phyloP scores from a whole-genome alignment of 2,797 vertebrate genomes.

The Chaetophractus vellerosus region DNA sequence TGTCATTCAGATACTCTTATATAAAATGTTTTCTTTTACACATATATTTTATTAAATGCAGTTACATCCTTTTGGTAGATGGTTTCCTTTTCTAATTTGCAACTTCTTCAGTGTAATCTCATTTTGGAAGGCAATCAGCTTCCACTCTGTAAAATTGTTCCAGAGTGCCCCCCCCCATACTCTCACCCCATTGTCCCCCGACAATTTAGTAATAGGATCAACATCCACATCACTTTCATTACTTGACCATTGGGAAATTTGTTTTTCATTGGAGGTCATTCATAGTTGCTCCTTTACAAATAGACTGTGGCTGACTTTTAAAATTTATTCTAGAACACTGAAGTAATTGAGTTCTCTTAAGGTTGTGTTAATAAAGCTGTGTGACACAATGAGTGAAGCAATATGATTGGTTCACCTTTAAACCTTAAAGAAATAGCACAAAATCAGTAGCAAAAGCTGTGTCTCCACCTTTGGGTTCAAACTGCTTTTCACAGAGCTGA shows the following conservation, averaged over 20 bases:
- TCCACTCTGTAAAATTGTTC: not conserved
- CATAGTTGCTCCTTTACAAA: constrained; percentile 60
- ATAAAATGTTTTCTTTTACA: not conserved
- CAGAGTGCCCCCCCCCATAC: not conserved
- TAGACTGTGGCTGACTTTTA: constrained; percentile 57
- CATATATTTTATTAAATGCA: not conserved
- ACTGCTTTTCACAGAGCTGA: constrained; percentile 48
- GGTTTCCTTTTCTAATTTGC: not conserved
- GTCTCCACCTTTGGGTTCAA: constrained; percentile 27
- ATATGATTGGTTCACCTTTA: constrained; percentile 52
- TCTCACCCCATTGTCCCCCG: not conserved
- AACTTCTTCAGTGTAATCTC: not conserved
- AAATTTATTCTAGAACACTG: constrained; percentile 75
- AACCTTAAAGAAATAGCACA: not conserved
- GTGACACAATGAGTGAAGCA: constrained; percentile 43
- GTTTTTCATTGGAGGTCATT: constrained; percentile 62
- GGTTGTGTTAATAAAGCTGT: constrained; percentile 68
- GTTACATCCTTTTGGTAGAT: not conserved
- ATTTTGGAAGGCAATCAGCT: not conserved
- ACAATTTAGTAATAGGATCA: constrained; percentile 56
- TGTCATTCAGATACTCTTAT: not conserved
- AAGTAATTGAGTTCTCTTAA: constrained; percentile 73
- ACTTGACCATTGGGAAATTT: not conserved
- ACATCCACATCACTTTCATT: constrained; percentile 18
- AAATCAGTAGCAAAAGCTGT: constrained; percentile 46